Evolutionary conservation across 2,113 vertebrate species (phyloP).

Genomic region (Echinops telfairi): DNA sequence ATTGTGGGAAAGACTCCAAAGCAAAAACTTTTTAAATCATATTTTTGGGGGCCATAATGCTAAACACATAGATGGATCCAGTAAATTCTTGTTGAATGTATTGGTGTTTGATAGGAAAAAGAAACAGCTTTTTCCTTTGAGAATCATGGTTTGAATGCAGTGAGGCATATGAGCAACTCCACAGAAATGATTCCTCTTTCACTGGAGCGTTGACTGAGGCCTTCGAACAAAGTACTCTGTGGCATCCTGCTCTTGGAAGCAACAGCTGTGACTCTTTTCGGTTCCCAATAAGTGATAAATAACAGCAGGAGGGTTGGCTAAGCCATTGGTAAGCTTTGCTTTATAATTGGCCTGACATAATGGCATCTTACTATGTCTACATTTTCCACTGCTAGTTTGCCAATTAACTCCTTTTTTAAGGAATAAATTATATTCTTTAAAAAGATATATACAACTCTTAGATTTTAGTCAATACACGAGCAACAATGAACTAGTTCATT

Average conservation of each 20-base stretch:
- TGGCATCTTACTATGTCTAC: conserved; percentile 13
- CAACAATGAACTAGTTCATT: not conserved
- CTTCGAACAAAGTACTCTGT: conserved; percentile 66
- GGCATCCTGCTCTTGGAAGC: conserved; percentile 64
- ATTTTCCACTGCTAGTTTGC: conserved; percentile 5
- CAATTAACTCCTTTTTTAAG: conserved; percentile 8
- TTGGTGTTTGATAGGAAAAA: conserved; percentile 38
- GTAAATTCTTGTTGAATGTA: conserved; percentile 24
- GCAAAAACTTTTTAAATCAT: not conserved
- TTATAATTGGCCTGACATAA: not conserved
- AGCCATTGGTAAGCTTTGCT: not conserved
- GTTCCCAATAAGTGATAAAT: conserved; percentile 58
- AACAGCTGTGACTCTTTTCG: conserved; percentile 62
- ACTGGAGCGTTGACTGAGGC: conserved; percentile 67
- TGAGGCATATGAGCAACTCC: conserved; percentile 5
- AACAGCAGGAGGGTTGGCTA: conserved; percentile 37
- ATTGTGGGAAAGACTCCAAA: not conserved
- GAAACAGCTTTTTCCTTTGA: not conserved
- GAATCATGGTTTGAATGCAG: conserved; percentile 65
- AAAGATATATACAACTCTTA: not conserved
- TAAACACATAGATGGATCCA: conserved; percentile 19
- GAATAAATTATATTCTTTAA: not conserved
- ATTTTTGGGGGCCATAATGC: not conserved
- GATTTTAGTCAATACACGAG: not conserved
- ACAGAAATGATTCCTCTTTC: conserved; percentile 63